Evolutionary conservation across 2,797 vertebrate species (phyloP), one percentile per base, ranked within the genome.

Genomic region (Hyperoplus lanceolatus): DNA sequence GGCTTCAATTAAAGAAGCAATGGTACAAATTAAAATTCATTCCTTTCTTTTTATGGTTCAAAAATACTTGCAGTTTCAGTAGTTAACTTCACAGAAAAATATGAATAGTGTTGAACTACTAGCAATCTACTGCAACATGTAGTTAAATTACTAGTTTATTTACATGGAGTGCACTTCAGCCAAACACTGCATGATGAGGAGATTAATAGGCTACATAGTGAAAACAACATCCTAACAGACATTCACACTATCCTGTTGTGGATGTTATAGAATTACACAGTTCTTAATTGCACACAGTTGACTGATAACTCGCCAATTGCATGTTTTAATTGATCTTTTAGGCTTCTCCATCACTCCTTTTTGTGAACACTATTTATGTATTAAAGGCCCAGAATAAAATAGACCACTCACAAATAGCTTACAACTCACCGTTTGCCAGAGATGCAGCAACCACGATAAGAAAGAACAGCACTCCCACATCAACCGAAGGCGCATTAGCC

Each of bases 401-500:
- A 18, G 5, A 13, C 14, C 50, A 63, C 13, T 6, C 42, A 8
- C 36, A 15, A 13, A 21, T 3, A 18, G 15, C 0, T 0, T 3
- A 3, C 4, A 64, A 87, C 93, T 85, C 81, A 95, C 95, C 92
- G 59, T 92, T 92, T 66, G 92, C 87, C 77, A 92, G 55, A 74
- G 89, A 86, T 60, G 88, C 83, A 79, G 89, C 82, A 62, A 94
- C 69, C 79, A 90, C 87, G 66, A 95, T 83, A 18, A 94, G 78
- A 87, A 95, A 29, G 29, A 29, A 72, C 73, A 94, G 87, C 89
- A 95, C 73, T 90, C 91, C 90, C 81, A 94, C 68, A 89, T 93
- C 90, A 85, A 87, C 41, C 54, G 75, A 69, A 50, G 90, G 84
- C 21, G 57, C 80, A 65, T 75, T 73, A 91, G 93, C 94, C 93